phyloP scores from a whole-genome alignment of 2,113 vertebrate species.

The Peucedramus taeniatus region DNA sequence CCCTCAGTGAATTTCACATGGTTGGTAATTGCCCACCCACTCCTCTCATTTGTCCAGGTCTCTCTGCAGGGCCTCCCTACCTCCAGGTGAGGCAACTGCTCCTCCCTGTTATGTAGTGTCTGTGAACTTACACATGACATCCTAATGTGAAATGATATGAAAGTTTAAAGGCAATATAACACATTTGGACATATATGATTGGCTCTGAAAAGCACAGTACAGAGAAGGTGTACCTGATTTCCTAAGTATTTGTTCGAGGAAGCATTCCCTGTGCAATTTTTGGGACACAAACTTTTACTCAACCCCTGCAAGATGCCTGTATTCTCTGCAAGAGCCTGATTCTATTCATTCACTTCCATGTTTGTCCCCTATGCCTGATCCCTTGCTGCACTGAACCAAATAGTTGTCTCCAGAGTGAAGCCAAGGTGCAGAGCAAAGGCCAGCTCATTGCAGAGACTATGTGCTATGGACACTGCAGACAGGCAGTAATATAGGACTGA shows the following conservation, averaged over 20 bases:
- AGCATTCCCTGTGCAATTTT: background rate
- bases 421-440: background rate
- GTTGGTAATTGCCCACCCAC: background rate
- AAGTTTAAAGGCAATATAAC: background rate
- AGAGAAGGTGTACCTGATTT: background rate
- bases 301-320: background rate
- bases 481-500: background rate
- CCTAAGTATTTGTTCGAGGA: background rate
- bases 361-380: background rate
- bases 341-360: background rate
- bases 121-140: background rate
- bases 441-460: background rate
- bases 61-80: background rate
- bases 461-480: background rate
- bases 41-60: background rate
- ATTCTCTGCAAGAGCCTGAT: background rate
- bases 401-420: background rate
- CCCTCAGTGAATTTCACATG: background rate
- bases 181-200: background rate
- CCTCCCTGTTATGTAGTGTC: background rate
- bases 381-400: background rate
- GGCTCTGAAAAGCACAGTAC: background rate
- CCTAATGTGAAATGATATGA: background rate
- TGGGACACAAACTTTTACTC: background rate
- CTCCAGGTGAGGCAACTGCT: background rate